Conservation (phyloP, 53 echinoderm and acorn worm genomes). For the Arbacia lixula region DNA sequence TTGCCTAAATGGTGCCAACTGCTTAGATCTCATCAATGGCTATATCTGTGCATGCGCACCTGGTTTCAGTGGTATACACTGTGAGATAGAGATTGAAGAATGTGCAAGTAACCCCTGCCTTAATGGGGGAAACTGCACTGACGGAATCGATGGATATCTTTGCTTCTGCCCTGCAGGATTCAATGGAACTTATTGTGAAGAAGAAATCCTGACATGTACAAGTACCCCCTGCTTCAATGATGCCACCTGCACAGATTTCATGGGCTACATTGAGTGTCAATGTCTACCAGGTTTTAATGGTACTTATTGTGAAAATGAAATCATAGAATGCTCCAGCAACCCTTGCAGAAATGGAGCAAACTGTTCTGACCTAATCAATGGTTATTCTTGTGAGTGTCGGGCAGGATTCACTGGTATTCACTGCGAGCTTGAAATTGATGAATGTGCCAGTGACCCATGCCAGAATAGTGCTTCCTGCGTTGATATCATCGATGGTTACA, state of each 20-base stretch:
- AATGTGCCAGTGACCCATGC: constrained; percentile 59
- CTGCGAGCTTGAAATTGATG: constrained; percentile 52
- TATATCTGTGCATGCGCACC: constrained; percentile 36
- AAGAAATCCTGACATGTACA: constrained; percentile 56
- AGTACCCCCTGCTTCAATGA: constrained; percentile 71
- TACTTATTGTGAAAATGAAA: constrained; percentile 61
- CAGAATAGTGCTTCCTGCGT: constrained; percentile 51
- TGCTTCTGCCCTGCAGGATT: constrained; percentile 14
- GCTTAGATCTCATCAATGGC: constrained; percentile 11
- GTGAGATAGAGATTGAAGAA: constrained; percentile 63
- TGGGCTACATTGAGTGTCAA: constrained; percentile 38
- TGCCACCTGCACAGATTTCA: constrained; percentile 51
- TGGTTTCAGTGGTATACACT: constrained; percentile 37
- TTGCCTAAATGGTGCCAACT: constrained; percentile 44
- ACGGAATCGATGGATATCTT: constrained; percentile 25
- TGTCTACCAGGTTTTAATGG: constrained; percentile 62
- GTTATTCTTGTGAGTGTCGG: constrained; percentile 48
- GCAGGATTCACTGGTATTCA: constrained; percentile 49
- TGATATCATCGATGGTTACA: constrained; percentile 41
- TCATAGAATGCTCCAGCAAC: constrained; percentile 52
- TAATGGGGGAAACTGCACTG: constrained; percentile 73
- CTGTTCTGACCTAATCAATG: constrained; percentile 54
- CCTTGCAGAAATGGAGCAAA: constrained; percentile 72
- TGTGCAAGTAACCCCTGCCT: constrained; percentile 73
- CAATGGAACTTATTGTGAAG: constrained; percentile 4